Evolutionary conservation across 2,113 vertebrate genomes (phyloP).

Genomic region (Pimephales promelas): DNA sequence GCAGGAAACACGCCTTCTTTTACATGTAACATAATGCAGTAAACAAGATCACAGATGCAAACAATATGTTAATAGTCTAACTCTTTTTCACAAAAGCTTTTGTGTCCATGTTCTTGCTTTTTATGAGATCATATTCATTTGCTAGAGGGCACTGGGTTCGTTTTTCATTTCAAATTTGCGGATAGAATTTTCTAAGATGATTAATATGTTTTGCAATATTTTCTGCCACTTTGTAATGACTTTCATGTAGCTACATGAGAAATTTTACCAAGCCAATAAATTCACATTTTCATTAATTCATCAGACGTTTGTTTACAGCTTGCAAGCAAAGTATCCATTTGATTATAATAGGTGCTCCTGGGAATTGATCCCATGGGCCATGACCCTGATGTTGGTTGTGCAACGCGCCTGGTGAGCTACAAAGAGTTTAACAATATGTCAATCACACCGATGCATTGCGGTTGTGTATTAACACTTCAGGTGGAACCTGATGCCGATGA

Average conservation of each 20-base stretch:
- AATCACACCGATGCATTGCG: not conserved
- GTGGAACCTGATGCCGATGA: not conserved
- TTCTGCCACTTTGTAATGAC: not conserved
- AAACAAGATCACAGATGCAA: constrained; percentile 35
- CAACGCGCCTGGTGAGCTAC: not conserved
- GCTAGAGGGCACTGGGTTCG: not conserved
- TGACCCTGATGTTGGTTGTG: not conserved
- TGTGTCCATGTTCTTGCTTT: not conserved
- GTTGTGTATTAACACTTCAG: not conserved
- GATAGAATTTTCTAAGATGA: constrained; percentile 6
- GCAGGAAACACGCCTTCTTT: constrained; percentile 19
- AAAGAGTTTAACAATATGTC: not conserved
- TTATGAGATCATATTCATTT: not conserved
- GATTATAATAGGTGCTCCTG: not conserved
- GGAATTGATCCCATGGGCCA: not conserved
- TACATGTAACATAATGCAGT: constrained; percentile 14
- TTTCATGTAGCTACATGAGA: not conserved
- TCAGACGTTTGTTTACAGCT: not conserved
- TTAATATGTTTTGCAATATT: constrained; percentile 1
- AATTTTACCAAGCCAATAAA: not conserved
- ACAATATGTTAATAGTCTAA: not conserved
- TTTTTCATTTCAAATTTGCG: not conserved
- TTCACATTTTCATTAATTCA: not conserved
- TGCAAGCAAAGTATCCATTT: not conserved
- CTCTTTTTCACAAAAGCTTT: constrained; percentile 11